These are phyloP conservation scores for Cyprinodon variegatus DNA, from an alignment of 2,113 vertebrate species.

Conservation along the genomic window DNA sequence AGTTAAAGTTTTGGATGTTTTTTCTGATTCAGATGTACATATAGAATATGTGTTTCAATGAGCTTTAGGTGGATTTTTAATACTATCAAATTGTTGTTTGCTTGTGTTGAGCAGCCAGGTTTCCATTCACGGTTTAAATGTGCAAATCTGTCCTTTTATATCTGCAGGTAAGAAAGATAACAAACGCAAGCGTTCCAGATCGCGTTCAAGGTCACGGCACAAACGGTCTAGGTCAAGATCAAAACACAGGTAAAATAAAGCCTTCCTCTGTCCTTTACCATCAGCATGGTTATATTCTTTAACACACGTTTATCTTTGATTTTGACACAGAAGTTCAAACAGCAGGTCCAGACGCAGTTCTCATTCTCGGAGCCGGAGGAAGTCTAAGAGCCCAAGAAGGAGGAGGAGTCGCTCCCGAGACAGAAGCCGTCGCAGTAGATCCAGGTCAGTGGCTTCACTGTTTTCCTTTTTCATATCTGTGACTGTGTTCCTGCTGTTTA, in stretches of 20 bases:
- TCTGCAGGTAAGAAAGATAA: conserved; percentile 94
- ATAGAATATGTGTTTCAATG: too few species aligned
- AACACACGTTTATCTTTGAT: background rate
- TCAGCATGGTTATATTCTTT: background rate
- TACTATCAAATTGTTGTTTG: background rate
- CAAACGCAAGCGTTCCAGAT: conserved; percentile 93
- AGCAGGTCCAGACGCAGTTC: conserved; percentile 92
- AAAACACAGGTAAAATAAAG: conserved; percentile 86
- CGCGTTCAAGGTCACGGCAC: conserved; percentile 89
- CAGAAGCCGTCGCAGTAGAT: conserved; percentile 87
- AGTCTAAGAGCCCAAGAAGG: conserved; percentile 92
- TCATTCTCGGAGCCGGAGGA: conserved; percentile 90
- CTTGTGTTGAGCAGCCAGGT: background rate
- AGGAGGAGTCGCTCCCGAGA: conserved; percentile 91
- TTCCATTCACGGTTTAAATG: background rate
- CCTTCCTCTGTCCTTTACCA: background rate
- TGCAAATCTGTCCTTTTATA: background rate
- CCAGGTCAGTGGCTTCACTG: conserved; percentile 77
- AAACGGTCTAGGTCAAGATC: conserved; percentile 93
- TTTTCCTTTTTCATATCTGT: background rate
- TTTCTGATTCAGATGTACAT: too few species aligned
- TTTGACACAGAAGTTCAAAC: conserved; percentile 85
- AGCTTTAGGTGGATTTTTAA: too few species aligned
- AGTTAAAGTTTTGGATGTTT: too few species aligned
- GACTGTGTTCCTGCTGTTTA: too few species aligned